These are phyloP conservation scores for Phrynocephalus guinanensis DNA, from an alignment of 2,797 vertebrate species.

Conservation along the genomic window DNA sequence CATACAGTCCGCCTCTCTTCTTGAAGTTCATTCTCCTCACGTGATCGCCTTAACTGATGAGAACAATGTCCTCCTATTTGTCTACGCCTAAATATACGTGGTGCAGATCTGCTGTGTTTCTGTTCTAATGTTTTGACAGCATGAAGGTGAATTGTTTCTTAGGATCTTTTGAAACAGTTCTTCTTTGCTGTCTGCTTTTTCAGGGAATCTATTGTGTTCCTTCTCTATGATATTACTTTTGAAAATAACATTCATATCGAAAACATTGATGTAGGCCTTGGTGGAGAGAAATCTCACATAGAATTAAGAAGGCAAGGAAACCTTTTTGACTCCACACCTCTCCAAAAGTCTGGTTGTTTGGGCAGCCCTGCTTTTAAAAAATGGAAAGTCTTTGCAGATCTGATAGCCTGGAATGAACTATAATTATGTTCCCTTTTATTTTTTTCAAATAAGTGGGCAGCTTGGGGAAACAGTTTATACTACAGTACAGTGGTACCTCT, in stretches of 20 bases:
- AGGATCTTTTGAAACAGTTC: slow-evolving; percentile 37
- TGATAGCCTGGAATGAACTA: slow-evolving; percentile 28
- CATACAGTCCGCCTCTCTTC: slow-evolving; percentile 30
- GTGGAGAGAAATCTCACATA: slow-evolving; percentile 12
- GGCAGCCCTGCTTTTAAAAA: slow-evolving; percentile 23
- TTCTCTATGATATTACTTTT: slow-evolving; percentile 11
- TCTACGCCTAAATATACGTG: slow-evolving; percentile 41
- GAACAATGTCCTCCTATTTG: slow-evolving; percentile 28
- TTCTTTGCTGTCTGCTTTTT: neutral
- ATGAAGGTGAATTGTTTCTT: neutral
- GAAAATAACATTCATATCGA: slow-evolving; percentile 25
- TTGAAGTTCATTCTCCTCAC: slow-evolving; percentile 60
- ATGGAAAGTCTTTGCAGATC: slow-evolving; percentile 2
- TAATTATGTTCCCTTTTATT: slow-evolving; percentile 22
- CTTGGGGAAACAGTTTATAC: neutral
- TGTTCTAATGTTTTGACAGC: slow-evolving; percentile 17
- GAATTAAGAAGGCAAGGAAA: slow-evolving; percentile 31
- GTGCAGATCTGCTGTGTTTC: slow-evolving; percentile 45
- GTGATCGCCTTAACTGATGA: slow-evolving; percentile 58
- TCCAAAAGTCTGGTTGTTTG: neutral
- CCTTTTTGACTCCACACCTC: neutral
- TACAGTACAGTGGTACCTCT: too few species aligned
- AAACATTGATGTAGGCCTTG: slow-evolving; percentile 49
- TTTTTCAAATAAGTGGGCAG: neutral
- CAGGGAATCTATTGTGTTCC: neutral